A percentile compares a stretch with the other conserved stretches of the same genome.
Conservation (phyloP, 2,888 invertebrate genomes). For the Deilephila porcellus region DNA sequence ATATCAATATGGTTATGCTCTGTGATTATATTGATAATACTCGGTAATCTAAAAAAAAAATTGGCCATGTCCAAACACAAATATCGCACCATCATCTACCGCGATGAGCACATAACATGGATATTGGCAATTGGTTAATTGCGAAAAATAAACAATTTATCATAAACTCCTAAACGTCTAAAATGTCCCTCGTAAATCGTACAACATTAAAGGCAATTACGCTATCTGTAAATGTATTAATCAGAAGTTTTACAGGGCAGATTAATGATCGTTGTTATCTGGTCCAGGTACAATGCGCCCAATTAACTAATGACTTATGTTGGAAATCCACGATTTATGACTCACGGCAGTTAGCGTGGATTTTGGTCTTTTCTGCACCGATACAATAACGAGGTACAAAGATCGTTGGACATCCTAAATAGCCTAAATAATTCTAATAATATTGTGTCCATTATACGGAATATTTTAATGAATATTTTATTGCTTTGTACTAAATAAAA, state of each 20-base stretch:
- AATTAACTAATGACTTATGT: slow-evolving; percentile 32
- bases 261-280: slow-evolving; percentile 13
- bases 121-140: background rate
- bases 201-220: slow-evolving; percentile 15
- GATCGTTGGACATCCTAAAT: background rate
- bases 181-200: background rate
- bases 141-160: background rate
- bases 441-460: background rate
- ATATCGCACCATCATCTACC: too few species aligned
- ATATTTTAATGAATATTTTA: background rate
- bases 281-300: slow-evolving; percentile 6
- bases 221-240: slow-evolving; percentile 15
- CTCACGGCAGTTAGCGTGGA: slow-evolving; percentile 27
- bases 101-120: too few species aligned
- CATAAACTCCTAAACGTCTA: too few species aligned
- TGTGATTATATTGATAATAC: too few species aligned
- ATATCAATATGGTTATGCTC: too few species aligned
- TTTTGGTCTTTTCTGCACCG: slow-evolving; percentile 18
- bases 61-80: too few species aligned
- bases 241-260: slow-evolving; percentile 5
- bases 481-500: background rate
- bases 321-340: slow-evolving; percentile 28
- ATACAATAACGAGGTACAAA: slow-evolving; percentile 20
- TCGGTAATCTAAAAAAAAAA: too few species aligned
- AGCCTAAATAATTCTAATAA: background rate